Base-by-base conservation (phyloP, 2,888 invertebrate genomes). In the Allacma fusca region DNA sequence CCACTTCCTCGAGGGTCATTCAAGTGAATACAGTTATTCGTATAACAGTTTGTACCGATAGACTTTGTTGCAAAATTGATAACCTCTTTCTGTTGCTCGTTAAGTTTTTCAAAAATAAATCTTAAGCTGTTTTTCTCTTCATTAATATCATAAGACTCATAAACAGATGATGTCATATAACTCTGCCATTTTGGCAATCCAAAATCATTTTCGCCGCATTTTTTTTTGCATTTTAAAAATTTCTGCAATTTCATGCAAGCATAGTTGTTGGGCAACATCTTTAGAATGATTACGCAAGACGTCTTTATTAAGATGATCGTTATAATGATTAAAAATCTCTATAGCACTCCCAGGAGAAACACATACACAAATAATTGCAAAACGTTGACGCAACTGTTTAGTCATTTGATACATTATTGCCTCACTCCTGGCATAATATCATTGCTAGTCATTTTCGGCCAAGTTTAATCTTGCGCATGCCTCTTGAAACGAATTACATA, bases 1-100 rank as follows among this genome's bases (percentile, higher is more conserved):
- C 87, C 87, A 24, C 86, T 85, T 21, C 87, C 87, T 7, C 86
- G 87, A 1, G 87, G 86, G 19, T 86, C 87, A 82, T 87, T 87
- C 9, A 87, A 19, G 12, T 34, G 21, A 69, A 69, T 34, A 13
- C 43, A 69, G 19, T 69, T 69, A n/a, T 21, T 69, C n/a, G n/a
- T n/a, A n/a, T n/a, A n/a, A n/a, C n/a, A n/a, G n/a, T n/a, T n/a
- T n/a, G n/a, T n/a, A n/a, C n/a, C 19, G 16, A n/a, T 40, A 34
- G 2, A 34, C 12, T 40, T 5, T 9, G 13, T 40, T 5, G 13
- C 40, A 73, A 79, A 86, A 86, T 64, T 85, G 81, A 43, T 78
- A 76, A 69, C 67, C 43, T 12, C 12, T 16, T 50, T 28, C 13
- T 76, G 26, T 7, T 5, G 1, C 21, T 12, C 21, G n/a, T 5